Conservation (phyloP, 30 jellyfish, hydroid and myxozoan species). For the Sanderia malayensis region DNA sequence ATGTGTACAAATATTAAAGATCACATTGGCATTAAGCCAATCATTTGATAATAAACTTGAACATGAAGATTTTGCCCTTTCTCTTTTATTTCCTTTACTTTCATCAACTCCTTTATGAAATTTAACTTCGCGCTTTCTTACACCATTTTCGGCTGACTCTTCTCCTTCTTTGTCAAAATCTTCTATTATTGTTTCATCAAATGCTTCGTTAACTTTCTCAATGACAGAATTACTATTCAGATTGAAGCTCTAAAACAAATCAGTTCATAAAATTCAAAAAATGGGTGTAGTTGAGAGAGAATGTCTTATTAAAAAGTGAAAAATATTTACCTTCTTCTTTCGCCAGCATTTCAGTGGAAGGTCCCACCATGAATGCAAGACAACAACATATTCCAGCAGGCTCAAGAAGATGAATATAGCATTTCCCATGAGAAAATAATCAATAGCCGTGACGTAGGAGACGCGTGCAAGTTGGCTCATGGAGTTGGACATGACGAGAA, state of each 20-base stretch:
- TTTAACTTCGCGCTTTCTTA: not conserved
- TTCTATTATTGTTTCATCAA: not conserved
- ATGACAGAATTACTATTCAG: not conserved
- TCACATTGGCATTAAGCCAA: too few species aligned
- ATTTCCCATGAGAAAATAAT: constrained; percentile 38
- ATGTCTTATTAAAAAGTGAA: not conserved
- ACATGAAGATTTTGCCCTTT: too few species aligned
- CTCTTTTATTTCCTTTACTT: not conserved
- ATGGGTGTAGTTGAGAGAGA: not conserved
- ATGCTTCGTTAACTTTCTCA: not conserved
- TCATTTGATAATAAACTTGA: too few species aligned
- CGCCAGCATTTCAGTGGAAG: not conserved
- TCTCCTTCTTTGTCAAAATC: not conserved
- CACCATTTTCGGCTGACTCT: not conserved
- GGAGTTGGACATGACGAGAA: constrained; percentile 34
- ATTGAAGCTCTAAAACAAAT: not conserved
- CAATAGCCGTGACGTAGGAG: constrained; percentile 36
- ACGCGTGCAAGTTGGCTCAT: constrained; percentile 29
- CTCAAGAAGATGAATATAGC: constrained; percentile 9
- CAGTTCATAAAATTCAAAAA: not conserved
- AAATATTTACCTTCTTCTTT: constrained; percentile 6
- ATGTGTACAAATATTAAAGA: not conserved
- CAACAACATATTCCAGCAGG: constrained; percentile 29
- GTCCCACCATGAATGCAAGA: constrained; percentile 26
- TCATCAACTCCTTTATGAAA: not conserved